phyloP scores from a whole-genome alignment of 2,888 invertebrate genomes.

The Entomobrya multifasciata region DNA sequence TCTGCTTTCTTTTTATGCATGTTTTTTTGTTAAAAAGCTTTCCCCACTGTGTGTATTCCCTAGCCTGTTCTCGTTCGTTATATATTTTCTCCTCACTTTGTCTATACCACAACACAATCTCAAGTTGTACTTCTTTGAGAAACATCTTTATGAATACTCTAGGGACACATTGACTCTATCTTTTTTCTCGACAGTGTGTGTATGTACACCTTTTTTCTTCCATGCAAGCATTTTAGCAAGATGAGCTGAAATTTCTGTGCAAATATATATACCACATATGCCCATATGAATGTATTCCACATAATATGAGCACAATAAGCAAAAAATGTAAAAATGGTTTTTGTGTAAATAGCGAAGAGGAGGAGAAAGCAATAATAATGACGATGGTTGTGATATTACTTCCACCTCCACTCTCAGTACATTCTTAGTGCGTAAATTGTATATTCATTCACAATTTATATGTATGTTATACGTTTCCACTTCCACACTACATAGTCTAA shows the following conservation, averaged over 20 bases:
- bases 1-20: neutral
- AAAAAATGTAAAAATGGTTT: constrained; percentile 8
- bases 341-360: constrained; percentile 41
- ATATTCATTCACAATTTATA: too few species aligned
- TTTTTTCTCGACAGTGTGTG: too few species aligned
- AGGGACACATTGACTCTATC: constrained; percentile 67
- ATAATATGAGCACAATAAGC: constrained; percentile 10
- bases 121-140: constrained; percentile 52
- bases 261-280: neutral
- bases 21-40: constrained; percentile 45
- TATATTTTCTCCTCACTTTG: neutral
- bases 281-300: neutral
- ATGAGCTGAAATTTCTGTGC: neutral
- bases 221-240: constrained; percentile 5
- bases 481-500: too few species aligned
- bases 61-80: neutral
- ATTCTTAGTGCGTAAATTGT: too few species aligned
- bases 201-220: constrained; percentile 4
- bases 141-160: constrained; percentile 65
- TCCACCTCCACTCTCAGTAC: neutral
- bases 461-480: neutral
- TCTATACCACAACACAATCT: constrained; percentile 38
- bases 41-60: constrained; percentile 5
- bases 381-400: constrained; percentile 19
- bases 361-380: constrained; percentile 36